Conservation (phyloP, 1,140 invertebrate genomes). For the Drosophila mayri region DNA sequence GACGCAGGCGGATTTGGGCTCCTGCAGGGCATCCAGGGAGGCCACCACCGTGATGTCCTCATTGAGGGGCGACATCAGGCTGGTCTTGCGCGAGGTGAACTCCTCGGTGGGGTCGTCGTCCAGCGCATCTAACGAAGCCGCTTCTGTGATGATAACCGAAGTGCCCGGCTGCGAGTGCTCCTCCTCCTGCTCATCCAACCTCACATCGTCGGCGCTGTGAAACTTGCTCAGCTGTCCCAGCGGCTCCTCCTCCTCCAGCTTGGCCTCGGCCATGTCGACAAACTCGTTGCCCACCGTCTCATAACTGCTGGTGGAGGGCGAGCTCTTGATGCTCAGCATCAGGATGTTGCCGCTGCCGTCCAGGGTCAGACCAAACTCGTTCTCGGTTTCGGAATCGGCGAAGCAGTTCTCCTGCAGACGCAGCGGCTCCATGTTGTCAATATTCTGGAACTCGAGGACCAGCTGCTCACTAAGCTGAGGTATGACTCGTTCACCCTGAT, state of each 20-base stretch:
- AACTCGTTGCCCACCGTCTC: conserved; percentile 85
- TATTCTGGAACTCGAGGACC: conserved; percentile 71
- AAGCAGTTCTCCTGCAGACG: conserved; percentile 80
- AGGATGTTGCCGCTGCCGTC: conserved; percentile 66
- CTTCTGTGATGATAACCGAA: conserved; percentile 88
- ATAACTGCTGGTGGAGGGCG: conserved; percentile 84
- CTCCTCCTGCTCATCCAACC: conserved; percentile 38
- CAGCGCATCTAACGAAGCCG: conserved; percentile 83
- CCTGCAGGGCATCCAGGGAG: conserved; percentile 83
- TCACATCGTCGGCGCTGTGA: conserved; percentile 73
- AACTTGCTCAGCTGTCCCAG: conserved; percentile 62
- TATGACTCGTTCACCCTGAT: not conserved
- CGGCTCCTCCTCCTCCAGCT: conserved; percentile 47
- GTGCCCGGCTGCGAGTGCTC: conserved; percentile 62
- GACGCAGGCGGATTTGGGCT: conserved; percentile 88
- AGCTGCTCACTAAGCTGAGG: conserved; percentile 56
- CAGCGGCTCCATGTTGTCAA: conserved; percentile 75
- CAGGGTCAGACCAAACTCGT: conserved; percentile 59
- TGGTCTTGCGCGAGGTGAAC: conserved; percentile 80
- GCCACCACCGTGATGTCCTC: conserved; percentile 81
- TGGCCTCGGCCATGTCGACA: conserved; percentile 62
- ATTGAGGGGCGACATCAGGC: conserved; percentile 79
- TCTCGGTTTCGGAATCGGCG: conserved; percentile 66
- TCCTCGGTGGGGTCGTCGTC: conserved; percentile 82
- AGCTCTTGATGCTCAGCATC: conserved; percentile 81